A percentile compares a stretch with the other conserved stretches of the same genome.
phyloP scores from a whole-genome alignment of 2,888 invertebrate species.

The Lepeophtheirus nordmannii region DNA sequence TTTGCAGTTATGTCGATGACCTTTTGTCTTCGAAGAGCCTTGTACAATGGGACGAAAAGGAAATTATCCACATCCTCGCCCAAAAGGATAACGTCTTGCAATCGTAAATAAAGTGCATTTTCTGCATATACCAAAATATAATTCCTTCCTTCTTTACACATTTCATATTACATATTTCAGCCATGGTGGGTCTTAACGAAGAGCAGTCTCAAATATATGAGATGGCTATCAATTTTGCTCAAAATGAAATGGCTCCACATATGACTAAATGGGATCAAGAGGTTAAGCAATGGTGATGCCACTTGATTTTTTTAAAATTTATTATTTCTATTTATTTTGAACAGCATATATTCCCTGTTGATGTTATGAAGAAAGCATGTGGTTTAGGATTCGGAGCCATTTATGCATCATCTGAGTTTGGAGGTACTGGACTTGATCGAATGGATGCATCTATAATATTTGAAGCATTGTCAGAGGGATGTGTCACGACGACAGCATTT shows the following conservation, averaged over 20 bases:
- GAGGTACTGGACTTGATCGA: slow-evolving; percentile 40
- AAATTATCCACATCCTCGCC: neutral
- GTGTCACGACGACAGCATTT: slow-evolving; percentile 43
- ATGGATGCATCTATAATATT: slow-evolving; percentile 43
- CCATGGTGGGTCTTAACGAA: slow-evolving; percentile 37
- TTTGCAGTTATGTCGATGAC: neutral
- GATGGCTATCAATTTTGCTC: slow-evolving; percentile 40
- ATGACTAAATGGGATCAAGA: slow-evolving; percentile 44
- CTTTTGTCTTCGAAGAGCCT: slow-evolving; percentile 1
- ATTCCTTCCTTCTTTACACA: neutral
- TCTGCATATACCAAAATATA: neutral
- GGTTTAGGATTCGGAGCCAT: slow-evolving; percentile 43
- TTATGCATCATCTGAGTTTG: slow-evolving; percentile 39
- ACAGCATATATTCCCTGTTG: slow-evolving; percentile 40
- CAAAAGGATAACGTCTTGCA: neutral
- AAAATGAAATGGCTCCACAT: slow-evolving; percentile 40
- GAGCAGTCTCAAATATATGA: slow-evolving; percentile 41
- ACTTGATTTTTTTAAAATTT: slow-evolving; percentile 18
- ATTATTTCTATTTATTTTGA: neutral
- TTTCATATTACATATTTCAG: slow-evolving; percentile 27
- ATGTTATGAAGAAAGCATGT: slow-evolving; percentile 39
- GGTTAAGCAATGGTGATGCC: slow-evolving; percentile 31
- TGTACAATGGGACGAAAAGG: neutral
- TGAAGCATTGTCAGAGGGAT: slow-evolving; percentile 43
- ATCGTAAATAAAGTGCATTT: neutral